Evolutionary conservation across 2,113 vertebrate genomes (phyloP), one percentile per base, ranked within the genome.

Genomic region (Pachypanchax playfairii): DNA sequence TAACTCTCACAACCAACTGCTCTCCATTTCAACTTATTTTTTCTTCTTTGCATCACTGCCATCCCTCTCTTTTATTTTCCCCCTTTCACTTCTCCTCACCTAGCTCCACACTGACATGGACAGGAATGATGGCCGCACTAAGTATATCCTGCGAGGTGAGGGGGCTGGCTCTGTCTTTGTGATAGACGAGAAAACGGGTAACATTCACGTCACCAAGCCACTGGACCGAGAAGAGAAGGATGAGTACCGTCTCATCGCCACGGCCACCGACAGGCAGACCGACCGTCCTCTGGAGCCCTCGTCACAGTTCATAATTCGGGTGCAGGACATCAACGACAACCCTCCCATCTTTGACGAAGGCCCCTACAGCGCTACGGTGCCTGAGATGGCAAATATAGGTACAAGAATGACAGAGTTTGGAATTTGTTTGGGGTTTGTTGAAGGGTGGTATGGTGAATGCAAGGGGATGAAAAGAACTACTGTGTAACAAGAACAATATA

Each of bases 261-360:
- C 95, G 35, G 94, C 94, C 1, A 94, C 94, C 53, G 95, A 96
- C 86, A 91, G 92, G 62, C 92, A 93, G 69, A 95, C 95, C 0
- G 93, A 94, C 73, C 93, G 93, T 10, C 92, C 95, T 72, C 87
- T 96, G 80, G 95, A 96, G 84, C 95, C 95, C 5, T 94, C 95
- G 0, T 96, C 95, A 4, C 93, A 95, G 84, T 96, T 96, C 80
- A 92, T 96, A 84, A 95, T 96, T 85, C 93, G 95, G 65, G 95
- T 96, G 75, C 94, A 96, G 75, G 95, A 96, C 90, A 95, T 96
- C 90, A 96, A 96, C 28, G 95, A 96, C 91, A 96, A 96, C 69
- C 93, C 94, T 1, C 95, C 95, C 5, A 33, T 95, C 60, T 96
- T 96, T 72, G 92, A 94, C 11, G 92, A 94, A 0, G 94, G 92